Evolutionary conservation across 2,888 invertebrate species (phyloP).

Genomic region (Sminthurinus aureus): DNA sequence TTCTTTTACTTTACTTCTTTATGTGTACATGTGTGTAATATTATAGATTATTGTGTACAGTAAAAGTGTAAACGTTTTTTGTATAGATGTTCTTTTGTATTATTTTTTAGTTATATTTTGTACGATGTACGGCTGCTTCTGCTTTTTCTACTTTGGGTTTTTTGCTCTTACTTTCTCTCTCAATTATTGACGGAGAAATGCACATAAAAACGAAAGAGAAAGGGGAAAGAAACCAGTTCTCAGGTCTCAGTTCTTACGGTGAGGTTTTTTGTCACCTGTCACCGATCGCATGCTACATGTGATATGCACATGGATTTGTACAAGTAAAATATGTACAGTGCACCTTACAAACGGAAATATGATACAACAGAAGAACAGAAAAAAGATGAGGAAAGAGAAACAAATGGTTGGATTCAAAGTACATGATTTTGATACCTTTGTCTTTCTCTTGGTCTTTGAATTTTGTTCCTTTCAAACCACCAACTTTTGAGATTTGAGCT

Average conservation of each 20-base stretch:
- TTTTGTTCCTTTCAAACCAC: not conserved
- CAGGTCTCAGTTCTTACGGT: not conserved
- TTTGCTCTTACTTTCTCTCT: slow-evolving; percentile 9
- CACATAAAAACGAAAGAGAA: slow-evolving; percentile 7
- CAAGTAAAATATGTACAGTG: not conserved
- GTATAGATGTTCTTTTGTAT: too few species aligned
- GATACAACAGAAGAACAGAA: not conserved
- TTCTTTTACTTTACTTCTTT: too few species aligned
- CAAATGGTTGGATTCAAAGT: not conserved
- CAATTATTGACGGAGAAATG: slow-evolving; percentile 28
- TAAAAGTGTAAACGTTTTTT: too few species aligned
- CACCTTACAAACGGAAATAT: not conserved
- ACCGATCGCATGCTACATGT: slow-evolving; percentile 16
- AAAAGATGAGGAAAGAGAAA: slow-evolving; percentile 1
- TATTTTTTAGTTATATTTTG: too few species aligned
- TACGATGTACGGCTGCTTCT: not conserved
- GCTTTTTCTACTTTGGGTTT: not conserved
- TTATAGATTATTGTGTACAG: too few species aligned
- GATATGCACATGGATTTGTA: too few species aligned
- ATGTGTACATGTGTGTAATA: too few species aligned
- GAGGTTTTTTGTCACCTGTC: slow-evolving; percentile 22
- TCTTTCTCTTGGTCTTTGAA: not conserved
- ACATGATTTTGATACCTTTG: too few species aligned
- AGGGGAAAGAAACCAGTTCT: not conserved
- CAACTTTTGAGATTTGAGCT: too few species aligned